A percentile compares a stretch with the other conserved stretches of the same genome.
phyloP scores from a whole-genome alignment of 1,140 invertebrate species.

The Drosophila sproati region DNA sequence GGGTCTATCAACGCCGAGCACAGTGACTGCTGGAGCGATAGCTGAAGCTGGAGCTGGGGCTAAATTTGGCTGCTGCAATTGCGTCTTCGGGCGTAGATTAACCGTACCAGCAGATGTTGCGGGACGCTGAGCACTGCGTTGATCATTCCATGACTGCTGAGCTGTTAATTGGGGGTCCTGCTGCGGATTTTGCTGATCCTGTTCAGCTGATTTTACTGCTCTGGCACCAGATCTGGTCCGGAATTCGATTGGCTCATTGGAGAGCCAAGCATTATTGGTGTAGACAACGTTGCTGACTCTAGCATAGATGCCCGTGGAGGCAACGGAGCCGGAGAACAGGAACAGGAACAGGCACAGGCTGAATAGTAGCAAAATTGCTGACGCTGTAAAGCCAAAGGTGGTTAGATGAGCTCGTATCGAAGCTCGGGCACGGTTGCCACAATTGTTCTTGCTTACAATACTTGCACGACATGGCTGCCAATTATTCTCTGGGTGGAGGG shows the following conservation, averaged over 20 bases:
- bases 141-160: conserved; percentile 8
- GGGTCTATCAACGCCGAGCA: neutral
- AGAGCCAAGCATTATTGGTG: neutral
- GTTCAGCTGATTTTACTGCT: neutral
- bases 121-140: neutral
- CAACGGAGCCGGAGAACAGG: neutral
- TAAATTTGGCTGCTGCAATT: neutral
- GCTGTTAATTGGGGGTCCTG: neutral
- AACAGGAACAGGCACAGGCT: conserved; percentile 10
- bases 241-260: neutral
- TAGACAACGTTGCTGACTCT: conserved; percentile 4
- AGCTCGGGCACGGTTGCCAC: conserved; percentile 3
- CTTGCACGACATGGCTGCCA: conserved; percentile 62
- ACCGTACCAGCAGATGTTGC: too few relatives aligned
- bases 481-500: conserved; percentile 25
- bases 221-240: conserved; percentile 1
- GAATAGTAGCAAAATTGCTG: conserved; percentile 30
- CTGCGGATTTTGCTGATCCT: conserved; percentile 30
- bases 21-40: neutral
- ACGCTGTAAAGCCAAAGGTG: conserved; percentile 14
- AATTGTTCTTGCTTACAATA: conserved; percentile 48
- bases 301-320: neutral
- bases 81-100: neutral
- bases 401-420: conserved; percentile 14
- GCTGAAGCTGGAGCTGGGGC: neutral